A percentile compares a stretch with the other conserved stretches of the same genome.
Evolutionary conservation across 2,797 vertebrate genomes (phyloP).

Genomic region (Gephyroberyx darwinii): DNA sequence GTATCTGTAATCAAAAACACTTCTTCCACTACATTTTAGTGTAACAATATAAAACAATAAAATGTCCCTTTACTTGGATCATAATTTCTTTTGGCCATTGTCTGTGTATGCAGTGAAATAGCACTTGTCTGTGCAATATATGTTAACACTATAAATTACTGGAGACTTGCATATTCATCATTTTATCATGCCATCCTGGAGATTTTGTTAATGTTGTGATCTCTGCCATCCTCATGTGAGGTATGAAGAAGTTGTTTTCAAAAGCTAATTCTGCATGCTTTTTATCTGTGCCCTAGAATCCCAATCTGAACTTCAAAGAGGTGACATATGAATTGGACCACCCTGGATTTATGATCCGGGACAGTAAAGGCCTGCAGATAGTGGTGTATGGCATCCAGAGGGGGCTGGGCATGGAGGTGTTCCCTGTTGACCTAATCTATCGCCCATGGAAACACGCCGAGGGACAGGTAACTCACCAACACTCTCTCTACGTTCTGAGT

Average conservation of each 20-base stretch:
- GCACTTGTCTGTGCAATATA: too few relatives aligned
- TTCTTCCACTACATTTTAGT: too few relatives aligned
- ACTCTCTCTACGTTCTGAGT: background rate
- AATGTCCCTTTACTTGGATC: too few relatives aligned
- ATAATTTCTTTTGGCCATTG: too few relatives aligned
- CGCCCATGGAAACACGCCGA: constrained; percentile 99
- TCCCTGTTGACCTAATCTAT: constrained; percentile 97
- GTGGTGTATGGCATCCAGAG: constrained; percentile 97
- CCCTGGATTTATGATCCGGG: constrained; percentile 94
- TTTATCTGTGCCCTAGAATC: constrained; percentile 83
- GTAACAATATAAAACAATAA: too few relatives aligned
- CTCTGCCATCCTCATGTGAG: too few relatives aligned
- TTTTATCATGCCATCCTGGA: too few relatives aligned
- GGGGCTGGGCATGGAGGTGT: constrained; percentile 95
- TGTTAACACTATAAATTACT: too few relatives aligned
- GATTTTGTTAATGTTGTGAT: too few relatives aligned
- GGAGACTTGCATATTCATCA: too few relatives aligned
- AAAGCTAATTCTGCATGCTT: background rate
- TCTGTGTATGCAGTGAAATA: too few relatives aligned
- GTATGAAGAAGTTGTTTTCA: background rate
- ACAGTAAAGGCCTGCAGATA: constrained; percentile 96
- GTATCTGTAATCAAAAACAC: too few relatives aligned
- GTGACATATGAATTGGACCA: constrained; percentile 99
- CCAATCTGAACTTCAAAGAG: constrained; percentile 97
- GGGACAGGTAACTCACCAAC: constrained; percentile 87